Conservation (phyloP, 2,888 invertebrate species). For the Calliphora vomitoria region DNA sequence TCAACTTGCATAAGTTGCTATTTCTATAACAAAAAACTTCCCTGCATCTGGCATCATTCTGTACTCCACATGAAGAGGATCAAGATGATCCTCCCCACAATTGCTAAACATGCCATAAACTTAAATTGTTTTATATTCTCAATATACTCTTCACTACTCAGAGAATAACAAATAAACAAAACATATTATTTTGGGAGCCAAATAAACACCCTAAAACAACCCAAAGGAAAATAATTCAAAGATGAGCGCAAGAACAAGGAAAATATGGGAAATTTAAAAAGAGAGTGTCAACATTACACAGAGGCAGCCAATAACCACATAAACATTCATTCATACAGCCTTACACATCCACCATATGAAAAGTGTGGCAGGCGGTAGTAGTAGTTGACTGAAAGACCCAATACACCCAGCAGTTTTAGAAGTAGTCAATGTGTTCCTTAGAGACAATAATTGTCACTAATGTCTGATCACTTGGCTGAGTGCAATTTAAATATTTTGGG, state of each 20-base stretch:
- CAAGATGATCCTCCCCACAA: constrained; percentile 9
- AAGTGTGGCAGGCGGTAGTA: constrained; percentile 4
- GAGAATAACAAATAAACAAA: constrained; percentile 40
- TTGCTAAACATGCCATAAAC: not conserved
- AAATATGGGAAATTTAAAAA: constrained; percentile 32
- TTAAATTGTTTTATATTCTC: constrained; percentile 34
- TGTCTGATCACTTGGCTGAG: too few relatives aligned
- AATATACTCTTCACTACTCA: constrained; percentile 59
- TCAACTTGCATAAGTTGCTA: too few relatives aligned
- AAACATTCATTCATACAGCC: constrained; percentile 17
- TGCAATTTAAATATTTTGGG: too few relatives aligned
- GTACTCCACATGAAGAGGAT: not conserved
- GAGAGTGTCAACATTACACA: constrained; percentile 38
- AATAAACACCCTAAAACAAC: constrained; percentile 35
- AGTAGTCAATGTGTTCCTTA: too few relatives aligned
- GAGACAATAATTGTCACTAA: too few relatives aligned
- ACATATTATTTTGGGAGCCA: not conserved
- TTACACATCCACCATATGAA: constrained; percentile 6
- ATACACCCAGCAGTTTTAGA: not conserved
- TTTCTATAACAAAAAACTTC: not conserved
- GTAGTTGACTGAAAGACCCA: constrained; percentile 53
- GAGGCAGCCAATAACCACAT: constrained; percentile 28
- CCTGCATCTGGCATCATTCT: constrained; percentile 31
- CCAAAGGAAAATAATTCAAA: constrained; percentile 37
- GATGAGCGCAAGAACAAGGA: constrained; percentile 20